Conservation (phyloP, 2,888 invertebrate genomes). For the Rhogogaster chlorosoma region DNA sequence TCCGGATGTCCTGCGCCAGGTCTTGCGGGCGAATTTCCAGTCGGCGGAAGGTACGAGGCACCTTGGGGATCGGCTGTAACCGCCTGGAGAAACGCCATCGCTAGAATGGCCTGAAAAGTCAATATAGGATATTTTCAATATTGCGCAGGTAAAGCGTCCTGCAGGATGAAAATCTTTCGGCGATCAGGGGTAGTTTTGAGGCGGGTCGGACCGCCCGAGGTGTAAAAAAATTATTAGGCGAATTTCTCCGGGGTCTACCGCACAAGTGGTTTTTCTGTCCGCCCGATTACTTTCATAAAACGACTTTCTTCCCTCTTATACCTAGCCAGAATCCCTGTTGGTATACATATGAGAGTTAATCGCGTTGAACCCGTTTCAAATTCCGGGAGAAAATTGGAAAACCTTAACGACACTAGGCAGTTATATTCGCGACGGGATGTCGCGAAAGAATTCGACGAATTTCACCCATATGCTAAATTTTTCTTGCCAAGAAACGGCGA, state of each 20-base stretch:
- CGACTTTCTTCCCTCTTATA: background rate
- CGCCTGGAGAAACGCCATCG: constrained; percentile 75
- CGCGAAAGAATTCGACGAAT: background rate
- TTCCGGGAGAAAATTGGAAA: constrained; percentile 41
- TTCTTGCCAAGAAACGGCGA: background rate
- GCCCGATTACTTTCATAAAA: constrained; percentile 16
- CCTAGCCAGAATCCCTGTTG: background rate
- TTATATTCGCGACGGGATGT: background rate
- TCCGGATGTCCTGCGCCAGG: constrained; percentile 73
- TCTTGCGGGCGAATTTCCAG: constrained; percentile 69
- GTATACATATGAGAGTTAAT: constrained; percentile 6
- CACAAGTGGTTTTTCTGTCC: constrained; percentile 20
- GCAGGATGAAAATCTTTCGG: constrained; percentile 2
- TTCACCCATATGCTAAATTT: background rate
- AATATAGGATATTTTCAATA: constrained; percentile 40
- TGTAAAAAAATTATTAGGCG: constrained; percentile 58
- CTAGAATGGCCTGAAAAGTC: constrained; percentile 61
- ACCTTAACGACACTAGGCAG: constrained; percentile 10
- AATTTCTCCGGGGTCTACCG: constrained; percentile 55
- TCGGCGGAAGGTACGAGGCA: constrained; percentile 80
- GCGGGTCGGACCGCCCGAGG: background rate
- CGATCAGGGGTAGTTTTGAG: background rate
- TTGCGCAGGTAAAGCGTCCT: constrained; percentile 52
- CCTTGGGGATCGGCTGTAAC: constrained; percentile 77
- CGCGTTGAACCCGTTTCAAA: constrained; percentile 9